Base-by-base conservation (phyloP, 2,888 invertebrate genomes). In the Thereva unica region DNA sequence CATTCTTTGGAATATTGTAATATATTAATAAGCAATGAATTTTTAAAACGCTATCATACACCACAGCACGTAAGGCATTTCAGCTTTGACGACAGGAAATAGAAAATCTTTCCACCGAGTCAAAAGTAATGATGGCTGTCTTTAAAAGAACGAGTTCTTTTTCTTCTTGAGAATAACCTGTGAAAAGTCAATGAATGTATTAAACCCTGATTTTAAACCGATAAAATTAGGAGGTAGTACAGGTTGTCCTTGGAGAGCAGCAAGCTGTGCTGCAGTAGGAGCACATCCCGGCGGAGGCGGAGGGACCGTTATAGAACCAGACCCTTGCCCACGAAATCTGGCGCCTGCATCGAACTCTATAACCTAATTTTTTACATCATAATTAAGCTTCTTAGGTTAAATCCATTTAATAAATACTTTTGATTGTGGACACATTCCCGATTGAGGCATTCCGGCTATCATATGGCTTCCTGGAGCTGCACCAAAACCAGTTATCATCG, bases 271-370 rank as follows among this genome's bases (percentile, higher is more conserved):
- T 0, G 80, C 74, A 1, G 78, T 80, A 3, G 80, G 78, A 44
- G 76, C 70, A 69, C 75, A 79, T 0, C 80, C 80, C 1, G 80
- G 80, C 3, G 80, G 80, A 5, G 80, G 80, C 40, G 80, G 80
- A 5, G 80, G 80, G 50, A 80, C 74, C 7, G 72, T 73, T 44
- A 80, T 73, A 4, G 76, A 73, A 4, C 78, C 80, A 4, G 73
- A 59, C 0, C 71, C 72, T 54, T 71, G 69, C 3, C 73, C 73
- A 35, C 71, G 71, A 59, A 74, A 74, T 42, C 74, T 70, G 6
- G 74, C 72, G 5, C 71, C 73, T 7, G 71, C 66, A 68, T 73
- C 73, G 53, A 71, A 74, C 38, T 70, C 66, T 7, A 73, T 66
- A 12, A 70, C 55, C 72, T 73, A 7, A n/a, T n/a, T 10, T 38